A percentile compares a stretch with the other conserved stretches of the same genome.
Conservation (phyloP, 2,888 invertebrate genomes). For the Atethmia centrago region DNA sequence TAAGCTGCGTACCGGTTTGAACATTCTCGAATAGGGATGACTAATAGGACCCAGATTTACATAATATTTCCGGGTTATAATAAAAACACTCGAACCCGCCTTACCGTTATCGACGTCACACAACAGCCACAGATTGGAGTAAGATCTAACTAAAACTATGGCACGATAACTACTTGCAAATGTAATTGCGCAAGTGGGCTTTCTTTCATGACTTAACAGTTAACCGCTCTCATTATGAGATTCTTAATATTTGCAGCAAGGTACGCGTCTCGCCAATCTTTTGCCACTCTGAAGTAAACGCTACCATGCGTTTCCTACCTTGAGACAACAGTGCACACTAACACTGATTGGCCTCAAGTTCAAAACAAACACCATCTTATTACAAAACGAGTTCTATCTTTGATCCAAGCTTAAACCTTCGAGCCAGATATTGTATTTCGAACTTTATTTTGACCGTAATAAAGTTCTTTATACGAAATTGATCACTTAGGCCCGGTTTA, state of each 20-base stretch:
- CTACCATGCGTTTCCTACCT: neutral
- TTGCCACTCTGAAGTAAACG: too few relatives aligned
- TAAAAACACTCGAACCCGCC: neutral
- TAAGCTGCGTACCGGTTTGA: too few relatives aligned
- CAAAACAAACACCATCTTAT: neutral
- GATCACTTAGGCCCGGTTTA: too few relatives aligned
- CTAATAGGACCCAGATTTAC: neutral
- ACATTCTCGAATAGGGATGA: neutral
- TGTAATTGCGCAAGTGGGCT: neutral
- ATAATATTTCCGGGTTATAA: neutral
- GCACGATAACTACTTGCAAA: neutral
- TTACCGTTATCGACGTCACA: constrained; percentile 27
- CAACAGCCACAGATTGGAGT: neutral
- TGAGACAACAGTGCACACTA: neutral
- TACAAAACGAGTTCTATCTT: too few relatives aligned
- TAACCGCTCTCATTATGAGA: neutral
- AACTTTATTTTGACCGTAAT: too few relatives aligned
- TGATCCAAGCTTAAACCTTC: too few relatives aligned
- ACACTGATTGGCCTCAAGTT: neutral
- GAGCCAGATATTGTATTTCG: too few relatives aligned
- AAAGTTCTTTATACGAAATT: too few relatives aligned
- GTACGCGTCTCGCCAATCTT: neutral
- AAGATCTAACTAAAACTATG: constrained; percentile 9
- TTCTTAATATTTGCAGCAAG: neutral
- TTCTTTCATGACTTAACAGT: neutral